Percentiles rank a stretch among this genome's conserved stretches.
Conservation (phyloP, 2,888 invertebrate species). For the Stramonita haemastoma region DNA sequence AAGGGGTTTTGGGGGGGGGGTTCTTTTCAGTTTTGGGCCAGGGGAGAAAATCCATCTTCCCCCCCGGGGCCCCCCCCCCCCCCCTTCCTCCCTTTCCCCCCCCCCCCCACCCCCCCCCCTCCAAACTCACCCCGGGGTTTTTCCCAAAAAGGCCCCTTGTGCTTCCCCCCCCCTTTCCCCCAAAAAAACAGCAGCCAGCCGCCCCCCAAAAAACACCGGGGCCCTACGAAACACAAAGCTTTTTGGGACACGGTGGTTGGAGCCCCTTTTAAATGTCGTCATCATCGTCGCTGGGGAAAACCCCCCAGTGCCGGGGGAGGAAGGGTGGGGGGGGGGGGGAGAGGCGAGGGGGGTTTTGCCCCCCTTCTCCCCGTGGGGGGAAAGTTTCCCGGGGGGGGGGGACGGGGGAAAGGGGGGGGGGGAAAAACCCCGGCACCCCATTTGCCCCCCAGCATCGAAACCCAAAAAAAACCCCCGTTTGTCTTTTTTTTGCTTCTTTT, state of each 20-base stretch:
- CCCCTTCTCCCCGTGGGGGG: slow-evolving; percentile 35
- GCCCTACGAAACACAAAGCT: slow-evolving; percentile 15
- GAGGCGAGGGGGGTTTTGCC: no score
- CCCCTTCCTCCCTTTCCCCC: no score
- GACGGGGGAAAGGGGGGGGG: slow-evolving; percentile 28
- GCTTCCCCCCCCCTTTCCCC: not conserved
- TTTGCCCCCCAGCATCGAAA: slow-evolving; percentile 29
- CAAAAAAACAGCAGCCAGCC: not conserved
- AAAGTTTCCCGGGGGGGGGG: slow-evolving; percentile 37
- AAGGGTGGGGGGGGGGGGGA: not conserved
- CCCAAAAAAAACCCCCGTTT: slow-evolving; percentile 32
- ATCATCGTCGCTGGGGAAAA: not conserved
- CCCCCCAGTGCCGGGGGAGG: not conserved
- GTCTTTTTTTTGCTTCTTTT: slow-evolving; percentile 41
- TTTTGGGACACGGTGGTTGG: slow-evolving; percentile 4
- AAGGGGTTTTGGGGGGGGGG: not conserved
- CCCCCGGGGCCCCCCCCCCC: no score
- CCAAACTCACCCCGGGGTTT: not conserved
- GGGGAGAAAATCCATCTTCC: not conserved
- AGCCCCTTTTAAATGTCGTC: not conserved
- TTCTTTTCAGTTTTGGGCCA: not conserved
- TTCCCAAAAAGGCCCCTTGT: not conserved
- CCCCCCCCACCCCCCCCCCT: not conserved
- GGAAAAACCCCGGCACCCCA: slow-evolving; percentile 21
- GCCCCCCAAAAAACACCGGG: not conserved